Evolutionary conservation across 2,888 invertebrate species (phyloP), one percentile per base, ranked within the genome.

Genomic region (Perizoma affinitatum): DNA sequence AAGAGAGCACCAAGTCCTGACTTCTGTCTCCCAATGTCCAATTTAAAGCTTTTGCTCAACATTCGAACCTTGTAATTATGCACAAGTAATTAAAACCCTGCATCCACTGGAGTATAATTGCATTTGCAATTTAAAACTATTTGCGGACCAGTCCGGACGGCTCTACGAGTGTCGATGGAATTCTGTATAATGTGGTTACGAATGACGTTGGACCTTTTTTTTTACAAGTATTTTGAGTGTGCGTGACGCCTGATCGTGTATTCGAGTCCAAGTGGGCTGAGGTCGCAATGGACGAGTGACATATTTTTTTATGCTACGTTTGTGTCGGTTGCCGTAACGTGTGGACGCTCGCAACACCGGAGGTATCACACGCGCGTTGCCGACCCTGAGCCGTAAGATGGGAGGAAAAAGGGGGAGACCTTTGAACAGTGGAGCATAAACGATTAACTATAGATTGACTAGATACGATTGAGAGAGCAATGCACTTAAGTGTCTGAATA

Each of bases 61-160:
- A 52, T 68, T 63, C 70, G 68, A 71, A 70, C 66, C 45, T 53
- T 57, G 57, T 71, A 73, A 76, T 78, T 79, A 76, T 75, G 72
- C 80, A 73, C 61, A 64, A 68, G 72, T 73, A 77, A 78, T 80
- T 79, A 79, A n/a, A 78, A 76, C 72, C 72, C 72, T 65, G 76
- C 70, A 68, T 66, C 66, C 74, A 75, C 75, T 69, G 67, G 63
- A 65, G 54, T 65, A 73, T 78, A 78, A 79, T 80, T 78, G 75
- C 78, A 80, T 81, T 80, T 76, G 78, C 79, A 80, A 81, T 80
- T 76, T 80, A 78, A 80, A 81, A 76, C 75, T 74, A 79, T 78
- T 74, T 74, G 75, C 59, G 69, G 71, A 67, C 62, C 67, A 67
- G 62, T 59, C 53, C 54, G 62, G 62, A 63, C 66, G 67, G 54